phyloP scores from a whole-genome alignment of 1,140 invertebrate species.

The Tigriopus japonicus region DNA sequence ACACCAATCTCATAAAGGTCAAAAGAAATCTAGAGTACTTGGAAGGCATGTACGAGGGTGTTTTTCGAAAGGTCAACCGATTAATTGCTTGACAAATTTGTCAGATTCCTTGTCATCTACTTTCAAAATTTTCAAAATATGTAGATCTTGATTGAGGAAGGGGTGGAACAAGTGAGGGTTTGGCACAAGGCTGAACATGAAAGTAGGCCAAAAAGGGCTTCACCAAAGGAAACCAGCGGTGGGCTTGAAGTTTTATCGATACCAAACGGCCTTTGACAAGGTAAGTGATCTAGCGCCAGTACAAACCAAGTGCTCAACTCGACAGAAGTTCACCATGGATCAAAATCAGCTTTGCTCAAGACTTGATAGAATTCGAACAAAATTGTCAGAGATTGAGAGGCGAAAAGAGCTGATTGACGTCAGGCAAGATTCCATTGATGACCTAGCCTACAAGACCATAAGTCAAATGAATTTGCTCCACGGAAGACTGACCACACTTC shows the following conservation, averaged over 20 bases:
- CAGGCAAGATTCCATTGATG: neutral
- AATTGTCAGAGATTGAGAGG: neutral
- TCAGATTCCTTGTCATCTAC: neutral
- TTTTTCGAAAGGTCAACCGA: constrained; percentile 2
- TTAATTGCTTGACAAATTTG: constrained; percentile 3
- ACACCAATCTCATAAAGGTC: neutral
- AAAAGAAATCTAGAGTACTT: constrained; percentile 1
- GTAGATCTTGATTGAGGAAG: too few species aligned
- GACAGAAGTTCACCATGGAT: neutral
- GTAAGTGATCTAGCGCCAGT: neutral
- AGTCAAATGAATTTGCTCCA: neutral
- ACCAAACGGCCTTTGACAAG: neutral
- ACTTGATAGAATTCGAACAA: neutral
- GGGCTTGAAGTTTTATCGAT: neutral
- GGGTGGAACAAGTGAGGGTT: too few species aligned
- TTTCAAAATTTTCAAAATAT: too few species aligned
- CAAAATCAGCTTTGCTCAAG: too few species aligned
- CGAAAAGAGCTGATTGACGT: neutral
- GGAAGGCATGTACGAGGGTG: neutral
- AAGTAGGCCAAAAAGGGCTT: neutral
- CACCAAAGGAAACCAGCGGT: neutral
- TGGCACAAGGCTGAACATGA: neutral
- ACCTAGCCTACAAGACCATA: neutral
- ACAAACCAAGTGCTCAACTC: neutral
- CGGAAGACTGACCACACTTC: neutral